Conservation (phyloP, 2,113 vertebrate species). For the Ceyx melanurus region DNA sequence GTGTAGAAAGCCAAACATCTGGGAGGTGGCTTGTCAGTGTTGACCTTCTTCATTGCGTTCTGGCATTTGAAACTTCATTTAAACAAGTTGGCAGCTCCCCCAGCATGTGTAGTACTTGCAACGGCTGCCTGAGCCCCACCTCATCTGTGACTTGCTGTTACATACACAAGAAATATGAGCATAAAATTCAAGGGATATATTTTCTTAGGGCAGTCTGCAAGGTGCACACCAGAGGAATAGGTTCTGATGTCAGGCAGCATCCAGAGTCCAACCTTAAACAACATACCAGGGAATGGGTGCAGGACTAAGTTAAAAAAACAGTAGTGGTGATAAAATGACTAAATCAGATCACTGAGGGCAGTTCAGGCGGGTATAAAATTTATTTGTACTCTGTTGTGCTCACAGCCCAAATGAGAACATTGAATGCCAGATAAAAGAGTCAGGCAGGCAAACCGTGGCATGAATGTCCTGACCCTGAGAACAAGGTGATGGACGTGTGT, state of each 20-base stretch:
- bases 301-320: not conserved
- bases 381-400: not conserved
- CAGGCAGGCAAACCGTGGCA: not conserved
- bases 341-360: not conserved
- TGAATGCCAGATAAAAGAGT: not conserved
- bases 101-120: not conserved
- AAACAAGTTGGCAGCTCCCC: not conserved
- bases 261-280: not conserved
- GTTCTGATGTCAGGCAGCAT: not conserved
- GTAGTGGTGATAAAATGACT: not conserved
- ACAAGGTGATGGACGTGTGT: not conserved
- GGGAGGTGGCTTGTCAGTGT: slow-evolving; percentile 16
- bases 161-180: not conserved
- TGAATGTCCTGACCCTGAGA: not conserved
- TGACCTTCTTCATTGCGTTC: not conserved
- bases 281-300: not conserved
- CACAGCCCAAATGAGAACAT: not conserved
- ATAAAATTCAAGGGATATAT: not conserved
- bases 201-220: not conserved
- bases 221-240: not conserved
- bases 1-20: slow-evolving; percentile 57
- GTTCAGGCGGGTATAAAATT: not conserved
- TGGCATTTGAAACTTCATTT: slow-evolving; percentile 1
- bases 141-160: not conserved
- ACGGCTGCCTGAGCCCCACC: not conserved